Percentiles rank a stretch among this genome's conserved stretches.
Conservation (phyloP, 2,113 vertebrate genomes). For the Ctenomys sociabilis region DNA sequence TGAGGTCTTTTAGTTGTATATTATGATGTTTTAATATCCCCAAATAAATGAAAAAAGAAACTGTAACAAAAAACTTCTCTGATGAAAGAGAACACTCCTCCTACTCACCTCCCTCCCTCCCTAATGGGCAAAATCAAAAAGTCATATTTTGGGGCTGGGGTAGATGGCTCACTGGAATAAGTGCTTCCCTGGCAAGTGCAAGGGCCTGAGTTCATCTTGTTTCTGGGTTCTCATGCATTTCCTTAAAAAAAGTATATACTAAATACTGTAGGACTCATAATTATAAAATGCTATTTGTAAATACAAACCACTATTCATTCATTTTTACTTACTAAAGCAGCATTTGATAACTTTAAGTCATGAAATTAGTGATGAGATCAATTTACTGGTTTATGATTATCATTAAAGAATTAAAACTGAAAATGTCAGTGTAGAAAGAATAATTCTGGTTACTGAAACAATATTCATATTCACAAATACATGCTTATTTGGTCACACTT, state of each 20-base stretch:
- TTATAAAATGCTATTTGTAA: background rate
- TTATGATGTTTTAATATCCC: background rate
- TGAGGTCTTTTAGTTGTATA: background rate
- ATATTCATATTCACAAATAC: background rate
- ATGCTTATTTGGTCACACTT: background rate
- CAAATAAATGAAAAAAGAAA: background rate
- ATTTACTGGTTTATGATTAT: background rate
- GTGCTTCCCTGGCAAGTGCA: no score
- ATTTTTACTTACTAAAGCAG: conserved; percentile 26
- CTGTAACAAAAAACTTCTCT: background rate
- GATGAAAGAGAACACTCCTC: background rate
- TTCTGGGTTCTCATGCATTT: conserved; percentile 37
- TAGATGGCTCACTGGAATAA: no score
- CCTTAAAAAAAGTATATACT: background rate
- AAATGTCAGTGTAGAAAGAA: background rate
- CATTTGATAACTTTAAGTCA: background rate
- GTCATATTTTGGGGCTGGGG: no score
- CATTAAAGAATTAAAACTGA: background rate
- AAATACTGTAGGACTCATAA: conserved; percentile 17
- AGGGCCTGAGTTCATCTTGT: no score
- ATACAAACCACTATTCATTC: conserved; percentile 28
- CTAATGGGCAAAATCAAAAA: no score
- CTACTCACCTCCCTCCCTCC: background rate
- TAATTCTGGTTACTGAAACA: background rate
- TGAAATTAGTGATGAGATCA: background rate